Conservation (phyloP, 2,797 vertebrate genomes). For the Morelia viridis region DNA sequence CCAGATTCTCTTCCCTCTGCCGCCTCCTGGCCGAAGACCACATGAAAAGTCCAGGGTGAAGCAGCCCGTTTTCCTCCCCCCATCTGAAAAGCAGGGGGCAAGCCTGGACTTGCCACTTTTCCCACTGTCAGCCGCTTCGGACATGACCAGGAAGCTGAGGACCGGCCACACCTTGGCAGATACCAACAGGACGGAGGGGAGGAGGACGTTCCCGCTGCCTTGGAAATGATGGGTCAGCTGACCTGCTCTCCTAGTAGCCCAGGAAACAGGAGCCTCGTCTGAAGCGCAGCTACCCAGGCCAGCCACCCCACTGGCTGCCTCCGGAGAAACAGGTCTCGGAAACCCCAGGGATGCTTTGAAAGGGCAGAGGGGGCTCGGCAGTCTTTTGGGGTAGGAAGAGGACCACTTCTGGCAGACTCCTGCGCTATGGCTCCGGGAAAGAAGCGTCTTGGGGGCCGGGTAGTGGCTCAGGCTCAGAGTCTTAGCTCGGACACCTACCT, state of each 20-base stretch:
- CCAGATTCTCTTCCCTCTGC: background rate
- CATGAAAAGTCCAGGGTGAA: background rate
- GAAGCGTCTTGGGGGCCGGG: background rate
- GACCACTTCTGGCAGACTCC: accelerated
- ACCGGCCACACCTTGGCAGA: constrained; percentile 29
- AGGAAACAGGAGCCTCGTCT: background rate
- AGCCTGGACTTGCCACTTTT: background rate
- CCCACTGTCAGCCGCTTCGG: background rate
- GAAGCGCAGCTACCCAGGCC: background rate
- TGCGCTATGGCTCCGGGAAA: accelerated
- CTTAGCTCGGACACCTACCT: constrained; percentile 51
- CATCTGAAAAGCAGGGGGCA: background rate
- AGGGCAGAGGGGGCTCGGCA: no score
- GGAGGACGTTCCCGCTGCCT: background rate
- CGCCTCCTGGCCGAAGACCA: background rate
- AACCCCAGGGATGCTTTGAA: no score
- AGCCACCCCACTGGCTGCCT: background rate
- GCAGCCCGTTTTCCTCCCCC: background rate
- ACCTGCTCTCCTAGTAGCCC: constrained; percentile 33
- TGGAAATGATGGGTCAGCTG: background rate
- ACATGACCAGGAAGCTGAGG: background rate
- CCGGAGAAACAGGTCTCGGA: no score
- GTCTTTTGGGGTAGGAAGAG: background rate
- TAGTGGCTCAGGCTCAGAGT: background rate
- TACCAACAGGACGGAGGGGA: background rate